Evolutionary conservation across 2,888 invertebrate genomes (phyloP), one percentile per base, ranked within the genome.

Genomic region (Blomia tropicalis): DNA sequence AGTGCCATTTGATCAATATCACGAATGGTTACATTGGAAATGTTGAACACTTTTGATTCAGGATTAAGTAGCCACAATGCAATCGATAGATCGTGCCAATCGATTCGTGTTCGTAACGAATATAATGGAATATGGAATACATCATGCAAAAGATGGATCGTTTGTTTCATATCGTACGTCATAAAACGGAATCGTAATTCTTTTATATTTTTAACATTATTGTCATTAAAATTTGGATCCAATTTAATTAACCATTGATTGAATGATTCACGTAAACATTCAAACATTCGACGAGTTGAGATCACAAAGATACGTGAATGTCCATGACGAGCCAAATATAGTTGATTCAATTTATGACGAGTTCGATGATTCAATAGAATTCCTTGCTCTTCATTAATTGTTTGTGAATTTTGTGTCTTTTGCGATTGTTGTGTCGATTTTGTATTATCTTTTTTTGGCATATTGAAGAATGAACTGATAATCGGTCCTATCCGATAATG

Each of bases 11-110:
- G 3, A n/a, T 14, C n/a, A n/a, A 56, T 3, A 25, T 56, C 56
- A 14, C 29, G 25, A 14, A 56, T n/a, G 2, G 29, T 11, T 14
- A 56, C 11, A 2, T 23, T n/a, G 19, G 11, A 17, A 56, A 56
- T 56, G 22, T 31, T 43, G 25, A 31, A 43, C 7, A 23, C 56
- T 7, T 7, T 11, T 31, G 43, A 4, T 41, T 64, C 64, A 4
- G 65, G 65, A 60, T 65, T 44, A 1, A 65, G 31, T 22, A 65
- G 14, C 65, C 65, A 65, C 23, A n/a, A 25, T 19, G 60, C 65
- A 1, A 65, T 25, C 4, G 29, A 23, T 1, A 60, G 14, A 29
- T 54, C 63, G 19, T 29, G 44, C 65, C 65, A 65, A 27, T 60
- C 60, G 5, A 63, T 43, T 17, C 11, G 36, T 17, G 44, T 2